Conservation (phyloP, 2,797 vertebrate species). For the Nothura maculosa region DNA sequence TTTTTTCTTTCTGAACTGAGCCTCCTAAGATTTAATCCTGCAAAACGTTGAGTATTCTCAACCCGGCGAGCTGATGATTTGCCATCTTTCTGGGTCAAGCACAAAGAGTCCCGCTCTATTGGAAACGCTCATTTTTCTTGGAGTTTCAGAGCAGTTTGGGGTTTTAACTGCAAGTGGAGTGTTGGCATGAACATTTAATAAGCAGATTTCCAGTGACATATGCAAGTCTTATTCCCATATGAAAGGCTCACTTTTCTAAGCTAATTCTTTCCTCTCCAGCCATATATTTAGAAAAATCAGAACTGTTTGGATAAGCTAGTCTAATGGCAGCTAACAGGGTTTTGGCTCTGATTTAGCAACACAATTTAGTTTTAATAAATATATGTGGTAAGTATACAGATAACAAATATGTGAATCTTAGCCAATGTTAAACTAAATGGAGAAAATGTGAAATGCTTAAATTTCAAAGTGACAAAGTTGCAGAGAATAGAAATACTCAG, state of each 20-base stretch:
- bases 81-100: constrained; percentile 18
- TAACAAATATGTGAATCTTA: constrained; percentile 27
- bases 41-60: not conserved
- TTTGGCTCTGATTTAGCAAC: constrained; percentile 42
- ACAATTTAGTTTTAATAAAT: constrained; percentile 38
- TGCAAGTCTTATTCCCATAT: not conserved
- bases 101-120: constrained; percentile 49
- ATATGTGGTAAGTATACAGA: constrained; percentile 34
- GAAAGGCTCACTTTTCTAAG: constrained; percentile 34
- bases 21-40: not conserved
- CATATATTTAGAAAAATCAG: constrained; percentile 19
- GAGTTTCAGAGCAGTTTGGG: constrained; percentile 4
- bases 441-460: constrained; percentile 18
- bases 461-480: not conserved
- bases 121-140: constrained; percentile 61
- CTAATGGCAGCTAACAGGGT: constrained; percentile 28
- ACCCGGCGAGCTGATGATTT: not conserved
- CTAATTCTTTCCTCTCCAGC: constrained; percentile 39
- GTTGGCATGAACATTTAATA: constrained; percentile 45
- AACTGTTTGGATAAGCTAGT: constrained; percentile 22
- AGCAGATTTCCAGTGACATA: constrained; percentile 9
- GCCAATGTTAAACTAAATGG: not conserved
- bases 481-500: not conserved
- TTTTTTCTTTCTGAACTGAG: not conserved
- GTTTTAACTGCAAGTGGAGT: constrained; percentile 33